A percentile compares a stretch with the other conserved stretches of the same genome.
Evolutionary conservation across 2,888 invertebrate species (phyloP).

Genomic region (Spisula subtruncata): DNA sequence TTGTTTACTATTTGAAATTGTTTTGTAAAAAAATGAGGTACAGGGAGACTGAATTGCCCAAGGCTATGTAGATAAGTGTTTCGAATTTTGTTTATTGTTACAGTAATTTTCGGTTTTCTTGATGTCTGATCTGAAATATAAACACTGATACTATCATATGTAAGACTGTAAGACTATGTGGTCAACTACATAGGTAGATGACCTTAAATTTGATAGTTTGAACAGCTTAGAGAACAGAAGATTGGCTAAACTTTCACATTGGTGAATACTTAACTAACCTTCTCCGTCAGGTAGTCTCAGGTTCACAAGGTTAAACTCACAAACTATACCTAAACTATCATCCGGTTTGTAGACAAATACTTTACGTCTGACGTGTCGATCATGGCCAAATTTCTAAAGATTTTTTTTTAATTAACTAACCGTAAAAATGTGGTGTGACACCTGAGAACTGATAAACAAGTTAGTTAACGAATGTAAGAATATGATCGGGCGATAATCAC

Average conservation of each 20-base stretch:
- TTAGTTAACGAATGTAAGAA: background rate
- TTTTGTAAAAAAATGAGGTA: too few species aligned
- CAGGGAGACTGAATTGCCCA: too few species aligned
- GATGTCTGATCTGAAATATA: constrained; percentile 2
- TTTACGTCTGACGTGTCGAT: constrained; percentile 24
- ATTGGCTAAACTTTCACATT: constrained; percentile 4
- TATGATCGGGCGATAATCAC: too few species aligned
- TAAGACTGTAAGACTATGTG: background rate
- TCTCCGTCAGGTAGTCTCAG: background rate
- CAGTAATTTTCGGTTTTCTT: background rate
- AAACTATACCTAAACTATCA: background rate
- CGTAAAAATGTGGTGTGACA: background rate
- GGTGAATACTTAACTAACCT: background rate
- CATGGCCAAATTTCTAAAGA: background rate
- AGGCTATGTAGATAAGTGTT: background rate
- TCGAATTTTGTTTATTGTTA: background rate
- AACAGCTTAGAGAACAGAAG: constrained; percentile 13
- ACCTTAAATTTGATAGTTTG: constrained; percentile 30
- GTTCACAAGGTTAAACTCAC: constrained; percentile 20
- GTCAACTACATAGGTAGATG: constrained; percentile 13
- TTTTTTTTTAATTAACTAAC: background rate
- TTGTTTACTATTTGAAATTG: too few species aligned
- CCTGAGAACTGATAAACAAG: background rate
- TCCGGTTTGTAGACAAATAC: background rate
- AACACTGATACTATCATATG: background rate